Conservation (phyloP, 2,113 vertebrate genomes). For the Plecotus auritus region DNA sequence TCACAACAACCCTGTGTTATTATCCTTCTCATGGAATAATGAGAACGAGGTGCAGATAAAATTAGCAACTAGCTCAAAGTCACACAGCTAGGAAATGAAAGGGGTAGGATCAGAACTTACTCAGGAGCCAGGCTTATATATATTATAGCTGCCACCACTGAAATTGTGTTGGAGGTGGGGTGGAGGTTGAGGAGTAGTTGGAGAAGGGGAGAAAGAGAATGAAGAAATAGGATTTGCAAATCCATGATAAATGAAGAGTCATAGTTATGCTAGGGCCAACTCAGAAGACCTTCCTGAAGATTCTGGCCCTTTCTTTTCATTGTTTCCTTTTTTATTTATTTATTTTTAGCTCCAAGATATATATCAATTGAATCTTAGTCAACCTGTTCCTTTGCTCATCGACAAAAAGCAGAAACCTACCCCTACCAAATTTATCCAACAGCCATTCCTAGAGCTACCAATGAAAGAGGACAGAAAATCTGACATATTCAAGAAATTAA, state of each 20-base stretch:
- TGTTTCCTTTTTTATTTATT: not conserved
- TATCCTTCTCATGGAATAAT: not conserved
- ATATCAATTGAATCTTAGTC: conserved; percentile 47
- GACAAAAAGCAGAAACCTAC: not conserved
- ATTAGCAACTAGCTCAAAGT: not conserved
- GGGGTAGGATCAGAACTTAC: not conserved
- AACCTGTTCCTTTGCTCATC: conserved; percentile 10
- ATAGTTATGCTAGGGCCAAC: not conserved
- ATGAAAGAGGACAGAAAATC: conserved; percentile 26
- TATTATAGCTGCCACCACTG: not conserved
- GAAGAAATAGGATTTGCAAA: not conserved
- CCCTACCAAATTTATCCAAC: not conserved
- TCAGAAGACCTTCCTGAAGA: not conserved
- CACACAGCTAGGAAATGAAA: conserved; percentile 7
- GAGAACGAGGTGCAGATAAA: not conserved
- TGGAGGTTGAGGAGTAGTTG: not conserved
- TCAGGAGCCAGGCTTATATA: not conserved
- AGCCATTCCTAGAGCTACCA: not conserved
- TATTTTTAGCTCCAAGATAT: conserved; percentile 45
- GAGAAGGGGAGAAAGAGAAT: not conserved
- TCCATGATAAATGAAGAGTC: not conserved
- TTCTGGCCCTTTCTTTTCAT: not conserved
- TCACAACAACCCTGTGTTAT: not conserved
- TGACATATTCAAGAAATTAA: conserved; percentile 1
- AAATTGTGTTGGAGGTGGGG: not conserved